Base-by-base conservation (phyloP, 2,113 vertebrate species). In the Channa argus region DNA sequence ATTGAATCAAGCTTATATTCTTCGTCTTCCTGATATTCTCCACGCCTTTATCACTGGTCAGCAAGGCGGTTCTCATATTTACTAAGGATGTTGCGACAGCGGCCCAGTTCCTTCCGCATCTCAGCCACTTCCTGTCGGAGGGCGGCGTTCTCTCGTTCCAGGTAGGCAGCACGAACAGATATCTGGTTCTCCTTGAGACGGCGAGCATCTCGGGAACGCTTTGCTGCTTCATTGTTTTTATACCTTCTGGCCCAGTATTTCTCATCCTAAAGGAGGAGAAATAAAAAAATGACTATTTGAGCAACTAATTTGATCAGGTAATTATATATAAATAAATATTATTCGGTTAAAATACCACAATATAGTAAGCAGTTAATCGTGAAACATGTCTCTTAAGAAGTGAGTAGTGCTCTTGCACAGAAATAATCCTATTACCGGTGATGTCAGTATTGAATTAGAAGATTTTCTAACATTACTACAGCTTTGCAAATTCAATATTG, bases 171-270 rank as follows among this genome's bases (percentile, higher is more conserved):
- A 0, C 97, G 95, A 66, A 98, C 96, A 0, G 96, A 94, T 71
- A 97, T 97, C 93, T 97, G 96, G 89, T 98, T 98, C 93, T 98
- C 97, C 91, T 98, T 98, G 9, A 97, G 92, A 9, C 97, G 94
- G 46, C 97, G 95, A 2, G 97, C 96, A 0, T 98, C 97, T 4
- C 97, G 93, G 0, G 97, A 98, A 5, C 97, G 95, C 88, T 98
- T 97, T 0, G 97, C 97, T 0, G 96, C 97, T 55, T 97, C 96
- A 1, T 98, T 98, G 91, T 98, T 98, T 91, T 97, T 97, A 71
- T 94, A 95, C 43, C 96, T 89, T 41, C 97, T 93, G 88, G 91
- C 96, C 97, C 97, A 98, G 74, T 98, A 98, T 75, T 96, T 96
- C 60, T 98, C 96, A 0, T 98, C 97, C 97, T 98, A 52, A 43